phyloP scores from a whole-genome alignment of 2,797 vertebrate genomes.

The Enteromius radiatus region DNA sequence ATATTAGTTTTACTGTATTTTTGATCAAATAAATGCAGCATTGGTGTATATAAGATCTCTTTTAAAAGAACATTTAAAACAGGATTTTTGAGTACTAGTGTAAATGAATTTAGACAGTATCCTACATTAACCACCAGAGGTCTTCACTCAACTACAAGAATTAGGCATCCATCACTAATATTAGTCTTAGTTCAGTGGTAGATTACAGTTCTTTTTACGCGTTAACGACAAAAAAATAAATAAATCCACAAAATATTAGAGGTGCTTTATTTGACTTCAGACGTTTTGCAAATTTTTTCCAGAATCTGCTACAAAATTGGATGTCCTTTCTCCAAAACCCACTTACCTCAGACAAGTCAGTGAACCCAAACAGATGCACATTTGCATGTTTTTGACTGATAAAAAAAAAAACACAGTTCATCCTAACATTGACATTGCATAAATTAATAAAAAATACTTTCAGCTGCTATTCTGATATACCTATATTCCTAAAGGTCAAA shows the following conservation, averaged over 20 bases:
- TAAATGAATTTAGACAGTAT: neutral
- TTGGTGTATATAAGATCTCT: neutral
- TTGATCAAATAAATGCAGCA: neutral
- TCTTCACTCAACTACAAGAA: slow-evolving; percentile 25
- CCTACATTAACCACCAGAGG: slow-evolving; percentile 46
- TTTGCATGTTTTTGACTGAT: neutral
- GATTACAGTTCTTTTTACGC: neutral
- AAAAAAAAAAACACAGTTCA: neutral
- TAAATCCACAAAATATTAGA: too few species aligned
- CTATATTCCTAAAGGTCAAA: slow-evolving; percentile 10
- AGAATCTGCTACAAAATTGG: neutral
- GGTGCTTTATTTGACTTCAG: neutral
- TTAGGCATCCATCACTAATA: neutral
- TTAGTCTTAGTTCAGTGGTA: neutral
- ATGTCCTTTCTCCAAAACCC: neutral
- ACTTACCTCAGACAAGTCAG: neutral
- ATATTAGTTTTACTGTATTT: neutral
- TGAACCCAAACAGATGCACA: neutral
- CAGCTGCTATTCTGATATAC: neutral
- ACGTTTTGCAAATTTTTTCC: neutral
- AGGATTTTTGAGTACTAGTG: neutral
- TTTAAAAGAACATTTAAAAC: neutral
- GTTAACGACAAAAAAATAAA: too few species aligned
- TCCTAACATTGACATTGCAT: neutral
- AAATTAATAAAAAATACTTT: neutral